These are phyloP conservation scores for Antennarius maculatus DNA, from an alignment of 2,797 vertebrate genomes.

Conservation along the genomic window DNA sequence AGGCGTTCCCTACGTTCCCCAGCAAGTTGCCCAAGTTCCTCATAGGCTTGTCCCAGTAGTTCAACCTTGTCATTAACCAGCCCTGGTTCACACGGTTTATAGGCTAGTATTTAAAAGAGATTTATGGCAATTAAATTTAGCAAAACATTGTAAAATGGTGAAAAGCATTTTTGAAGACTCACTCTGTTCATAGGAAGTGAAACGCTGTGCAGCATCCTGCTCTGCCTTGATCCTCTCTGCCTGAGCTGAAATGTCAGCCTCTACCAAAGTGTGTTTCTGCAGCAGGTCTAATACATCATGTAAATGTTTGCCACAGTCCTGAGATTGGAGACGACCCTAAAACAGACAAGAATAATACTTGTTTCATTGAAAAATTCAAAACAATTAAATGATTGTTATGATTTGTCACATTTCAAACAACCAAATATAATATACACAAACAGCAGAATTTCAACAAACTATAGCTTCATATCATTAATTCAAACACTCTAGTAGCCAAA, in stretches of 20 bases:
- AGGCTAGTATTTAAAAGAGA: slow-evolving; percentile 76
- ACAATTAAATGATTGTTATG: neutral
- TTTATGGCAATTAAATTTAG: neutral
- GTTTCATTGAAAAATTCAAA: neutral
- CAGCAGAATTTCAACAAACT: neutral
- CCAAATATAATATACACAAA: neutral
- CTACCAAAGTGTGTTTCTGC: slow-evolving; percentile 92
- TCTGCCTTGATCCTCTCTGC: slow-evolving; percentile 90
- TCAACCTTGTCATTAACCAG: slow-evolving; percentile 87
- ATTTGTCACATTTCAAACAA: slow-evolving; percentile 2
- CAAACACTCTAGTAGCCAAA: too few relatives aligned
- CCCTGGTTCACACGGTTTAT: slow-evolving; percentile 92
- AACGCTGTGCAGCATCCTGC: slow-evolving; percentile 85
- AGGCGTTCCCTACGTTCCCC: slow-evolving; percentile 80
- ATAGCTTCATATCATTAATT: neutral
- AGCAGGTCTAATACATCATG: slow-evolving; percentile 93
- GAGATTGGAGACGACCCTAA: slow-evolving; percentile 91
- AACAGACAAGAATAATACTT: slow-evolving; percentile 27
- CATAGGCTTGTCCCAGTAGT: slow-evolving; percentile 85
- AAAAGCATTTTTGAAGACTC: slow-evolving; percentile 36
- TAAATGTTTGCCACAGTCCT: slow-evolving; percentile 93
- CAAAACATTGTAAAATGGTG: slow-evolving; percentile 11
- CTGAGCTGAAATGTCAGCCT: slow-evolving; percentile 92
- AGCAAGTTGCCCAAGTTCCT: slow-evolving; percentile 86
- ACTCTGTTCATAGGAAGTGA: slow-evolving; percentile 86